phyloP scores from a whole-genome alignment of 2,888 invertebrate species.

The Pteria penguin region DNA sequence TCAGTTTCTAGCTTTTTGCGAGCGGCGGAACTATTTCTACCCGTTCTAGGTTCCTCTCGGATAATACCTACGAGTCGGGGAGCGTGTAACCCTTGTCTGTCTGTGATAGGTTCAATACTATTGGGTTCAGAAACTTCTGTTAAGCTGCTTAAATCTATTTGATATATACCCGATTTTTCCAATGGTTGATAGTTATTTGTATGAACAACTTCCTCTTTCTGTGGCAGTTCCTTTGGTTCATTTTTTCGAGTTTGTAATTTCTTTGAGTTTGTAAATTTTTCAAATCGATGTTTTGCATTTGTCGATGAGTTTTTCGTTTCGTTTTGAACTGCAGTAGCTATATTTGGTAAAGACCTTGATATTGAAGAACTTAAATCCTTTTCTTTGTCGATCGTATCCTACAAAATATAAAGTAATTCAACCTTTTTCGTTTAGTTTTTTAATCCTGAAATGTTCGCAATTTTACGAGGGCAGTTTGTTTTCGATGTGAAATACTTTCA shows the following conservation, averaged over 20 bases:
- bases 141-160: conserved; percentile 54
- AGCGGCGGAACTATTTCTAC: conserved; percentile 21
- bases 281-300: conserved; percentile 53
- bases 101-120: neutral
- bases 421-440: too few species aligned
- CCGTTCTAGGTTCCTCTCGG: conserved; percentile 19
- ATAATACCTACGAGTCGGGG: conserved; percentile 23
- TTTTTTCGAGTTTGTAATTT: conserved; percentile 45
- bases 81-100: neutral
- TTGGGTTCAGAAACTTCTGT: conserved; percentile 37
- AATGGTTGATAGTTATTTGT: conserved; percentile 34
- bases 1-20: conserved; percentile 36
- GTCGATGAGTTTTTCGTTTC: conserved; percentile 3
- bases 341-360: conserved; percentile 62
- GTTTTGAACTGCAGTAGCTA: conserved; percentile 32
- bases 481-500: too few species aligned
- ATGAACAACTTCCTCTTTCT: conserved; percentile 9
- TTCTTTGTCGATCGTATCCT: neutral
- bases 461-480: too few species aligned
- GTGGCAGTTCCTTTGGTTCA: conserved; percentile 14
- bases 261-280: conserved; percentile 63
- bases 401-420: neutral
- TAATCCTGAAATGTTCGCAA: too few species aligned
- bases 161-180: conserved; percentile 62
- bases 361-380: conserved; percentile 41